Evolutionary conservation across 2,888 invertebrate species (phyloP).

Genomic region (Mechanitis messenoides): DNA sequence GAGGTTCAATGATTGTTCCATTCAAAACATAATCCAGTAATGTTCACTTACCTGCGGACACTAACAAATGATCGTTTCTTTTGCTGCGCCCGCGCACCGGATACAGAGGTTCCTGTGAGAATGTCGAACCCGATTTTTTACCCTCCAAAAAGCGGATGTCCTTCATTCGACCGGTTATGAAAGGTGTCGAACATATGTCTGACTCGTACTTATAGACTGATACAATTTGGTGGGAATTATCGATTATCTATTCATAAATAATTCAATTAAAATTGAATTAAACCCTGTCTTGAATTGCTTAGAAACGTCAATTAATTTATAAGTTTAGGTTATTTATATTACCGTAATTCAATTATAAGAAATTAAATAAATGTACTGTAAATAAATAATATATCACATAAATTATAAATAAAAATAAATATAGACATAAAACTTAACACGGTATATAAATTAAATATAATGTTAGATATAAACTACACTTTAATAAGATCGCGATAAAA

Average conservation of each 20-base stretch:
- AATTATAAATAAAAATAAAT: too few species aligned
- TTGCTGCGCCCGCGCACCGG: slow-evolving; percentile 68
- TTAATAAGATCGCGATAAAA: too few species aligned
- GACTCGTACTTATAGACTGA: slow-evolving; percentile 52
- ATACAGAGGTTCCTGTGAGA: slow-evolving; percentile 75
- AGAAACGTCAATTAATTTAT: too few species aligned
- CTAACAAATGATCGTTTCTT: slow-evolving; percentile 72
- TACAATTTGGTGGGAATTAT: slow-evolving; percentile 33
- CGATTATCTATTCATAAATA: slow-evolving; percentile 23
- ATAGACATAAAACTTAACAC: too few species aligned
- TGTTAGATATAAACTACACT: too few species aligned
- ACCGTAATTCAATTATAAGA: too few species aligned
- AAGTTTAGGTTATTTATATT: too few species aligned
- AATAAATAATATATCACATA: too few species aligned
- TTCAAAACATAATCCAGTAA: slow-evolving; percentile 16
- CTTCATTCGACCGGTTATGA: slow-evolving; percentile 74
- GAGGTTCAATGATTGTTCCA: too few species aligned
- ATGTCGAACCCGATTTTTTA: slow-evolving; percentile 69
- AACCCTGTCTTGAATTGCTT: too few species aligned
- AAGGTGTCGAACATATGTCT: slow-evolving; percentile 76
- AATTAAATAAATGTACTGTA: too few species aligned
- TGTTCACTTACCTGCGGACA: slow-evolving; percentile 53
- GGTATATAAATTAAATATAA: too few species aligned
- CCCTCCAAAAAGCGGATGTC: slow-evolving; percentile 74
- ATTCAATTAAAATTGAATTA: background rate